phyloP scores from a whole-genome alignment of 2,888 invertebrate species.

The Biston betularia region DNA sequence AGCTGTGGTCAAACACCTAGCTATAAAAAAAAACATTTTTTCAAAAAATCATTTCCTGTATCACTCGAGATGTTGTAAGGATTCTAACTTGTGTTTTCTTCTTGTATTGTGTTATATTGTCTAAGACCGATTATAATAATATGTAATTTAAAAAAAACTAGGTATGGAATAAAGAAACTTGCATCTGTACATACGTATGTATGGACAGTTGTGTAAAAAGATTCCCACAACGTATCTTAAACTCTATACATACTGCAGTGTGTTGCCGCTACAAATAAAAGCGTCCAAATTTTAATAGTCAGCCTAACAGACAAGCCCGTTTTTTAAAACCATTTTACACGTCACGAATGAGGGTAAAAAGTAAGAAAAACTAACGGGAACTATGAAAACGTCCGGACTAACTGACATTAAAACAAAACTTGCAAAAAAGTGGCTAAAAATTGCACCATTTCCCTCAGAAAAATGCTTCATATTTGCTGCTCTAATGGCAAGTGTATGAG shows the following conservation, averaged over 20 bases:
- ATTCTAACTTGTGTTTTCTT: too few species aligned
- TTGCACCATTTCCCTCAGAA: conserved; percentile 46
- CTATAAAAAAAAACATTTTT: too few species aligned
- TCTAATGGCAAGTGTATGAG: conserved; percentile 54
- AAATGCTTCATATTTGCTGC: conserved; percentile 49
- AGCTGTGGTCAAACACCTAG: too few species aligned
- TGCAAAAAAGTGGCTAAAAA: conserved; percentile 35
- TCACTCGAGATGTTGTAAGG: too few species aligned
- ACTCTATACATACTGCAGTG: conserved; percentile 4
- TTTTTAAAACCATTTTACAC: conserved; percentile 48
- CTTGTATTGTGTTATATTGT: too few species aligned
- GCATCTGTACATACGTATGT: too few species aligned
- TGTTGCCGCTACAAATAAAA: conserved; percentile 27
- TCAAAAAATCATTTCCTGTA: too few species aligned
- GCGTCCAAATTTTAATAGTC: conserved; percentile 50
- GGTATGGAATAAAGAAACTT: too few species aligned
- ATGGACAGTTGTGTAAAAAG: too few species aligned
- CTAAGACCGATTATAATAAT: too few species aligned
- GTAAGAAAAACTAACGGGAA: conserved; percentile 52
- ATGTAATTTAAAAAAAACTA: too few species aligned
- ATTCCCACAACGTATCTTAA: neutral
- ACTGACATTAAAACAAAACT: conserved; percentile 46
- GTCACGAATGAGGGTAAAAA: conserved; percentile 46
- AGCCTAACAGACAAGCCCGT: conserved; percentile 50
- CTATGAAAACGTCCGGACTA: conserved; percentile 55